Conservation (phyloP, 2,888 invertebrate species). For the Eulithis prunata region DNA sequence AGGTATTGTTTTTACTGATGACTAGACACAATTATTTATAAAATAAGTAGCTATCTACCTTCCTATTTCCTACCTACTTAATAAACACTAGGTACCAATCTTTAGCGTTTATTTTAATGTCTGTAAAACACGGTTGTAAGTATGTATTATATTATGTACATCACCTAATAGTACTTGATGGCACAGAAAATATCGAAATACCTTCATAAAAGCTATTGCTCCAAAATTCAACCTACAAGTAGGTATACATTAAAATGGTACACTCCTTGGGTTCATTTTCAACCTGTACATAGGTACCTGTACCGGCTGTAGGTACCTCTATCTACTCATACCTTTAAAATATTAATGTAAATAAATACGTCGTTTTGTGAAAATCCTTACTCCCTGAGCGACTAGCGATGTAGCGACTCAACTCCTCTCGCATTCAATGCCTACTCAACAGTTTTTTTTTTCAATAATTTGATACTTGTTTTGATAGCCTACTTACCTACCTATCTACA, state of each 20-base stretch:
- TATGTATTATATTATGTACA: too few relatives aligned
- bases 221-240: too few relatives aligned
- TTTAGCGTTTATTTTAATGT: neutral
- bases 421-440: neutral
- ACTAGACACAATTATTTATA: slow-evolving; percentile 15
- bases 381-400: too few relatives aligned
- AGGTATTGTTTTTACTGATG: slow-evolving; percentile 7
- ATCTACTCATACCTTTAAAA: too few relatives aligned
- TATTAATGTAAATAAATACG: too few relatives aligned
- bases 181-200: too few relatives aligned
- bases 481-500: neutral
- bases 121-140: neutral
- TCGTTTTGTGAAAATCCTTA: too few relatives aligned
- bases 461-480: neutral
- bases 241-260: too few relatives aligned
- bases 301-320: neutral
- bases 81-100: too few relatives aligned
- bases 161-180: too few relatives aligned
- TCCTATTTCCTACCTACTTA: neutral
- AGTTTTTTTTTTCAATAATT: neutral
- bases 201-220: too few relatives aligned
- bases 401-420: neutral
- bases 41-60: neutral
- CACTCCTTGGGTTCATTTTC: too few relatives aligned
- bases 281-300: neutral